Percentiles rank a stretch among this genome's conserved stretches.
These are phyloP conservation scores for Spondyliosoma cantharus DNA, from an alignment of 2,797 vertebrate species.

Conservation along the genomic window DNA sequence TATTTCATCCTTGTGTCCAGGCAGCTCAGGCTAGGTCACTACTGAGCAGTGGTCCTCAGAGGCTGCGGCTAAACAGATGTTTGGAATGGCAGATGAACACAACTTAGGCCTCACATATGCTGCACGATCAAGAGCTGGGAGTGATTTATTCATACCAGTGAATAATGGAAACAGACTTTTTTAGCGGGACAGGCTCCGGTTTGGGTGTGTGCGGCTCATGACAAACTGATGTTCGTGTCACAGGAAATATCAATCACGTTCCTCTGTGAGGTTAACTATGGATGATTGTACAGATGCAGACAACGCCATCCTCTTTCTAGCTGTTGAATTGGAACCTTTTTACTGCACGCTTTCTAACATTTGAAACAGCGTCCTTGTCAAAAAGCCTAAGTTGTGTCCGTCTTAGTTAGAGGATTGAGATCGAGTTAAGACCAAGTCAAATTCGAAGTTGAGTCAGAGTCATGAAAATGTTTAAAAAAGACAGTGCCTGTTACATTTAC, in stretches of 20 bases:
- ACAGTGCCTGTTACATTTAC: not conserved
- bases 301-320: not conserved
- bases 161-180: slow-evolving; percentile 73
- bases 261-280: not conserved
- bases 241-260: slow-evolving; percentile 55
- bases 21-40: slow-evolving; percentile 48
- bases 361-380: not conserved
- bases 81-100: slow-evolving; percentile 75
- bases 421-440: too few species aligned
- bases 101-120: slow-evolving; percentile 74
- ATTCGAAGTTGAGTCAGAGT: too few species aligned
- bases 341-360: not conserved
- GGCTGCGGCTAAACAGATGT: slow-evolving; percentile 75
- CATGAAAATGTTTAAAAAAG: too few species aligned
- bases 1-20: slow-evolving; percentile 60
- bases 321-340: not conserved
- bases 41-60: slow-evolving; percentile 41
- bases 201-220: slow-evolving; percentile 42
- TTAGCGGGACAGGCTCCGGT: slow-evolving; percentile 30
- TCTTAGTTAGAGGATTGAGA: not conserved
- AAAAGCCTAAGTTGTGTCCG: not conserved
- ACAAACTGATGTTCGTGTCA: slow-evolving; percentile 63
- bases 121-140: slow-evolving; percentile 57
- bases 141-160: slow-evolving; percentile 76
- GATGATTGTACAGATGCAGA: slow-evolving; percentile 8